Conservation (phyloP, 2,888 invertebrate species). For the Thera britannica region DNA sequence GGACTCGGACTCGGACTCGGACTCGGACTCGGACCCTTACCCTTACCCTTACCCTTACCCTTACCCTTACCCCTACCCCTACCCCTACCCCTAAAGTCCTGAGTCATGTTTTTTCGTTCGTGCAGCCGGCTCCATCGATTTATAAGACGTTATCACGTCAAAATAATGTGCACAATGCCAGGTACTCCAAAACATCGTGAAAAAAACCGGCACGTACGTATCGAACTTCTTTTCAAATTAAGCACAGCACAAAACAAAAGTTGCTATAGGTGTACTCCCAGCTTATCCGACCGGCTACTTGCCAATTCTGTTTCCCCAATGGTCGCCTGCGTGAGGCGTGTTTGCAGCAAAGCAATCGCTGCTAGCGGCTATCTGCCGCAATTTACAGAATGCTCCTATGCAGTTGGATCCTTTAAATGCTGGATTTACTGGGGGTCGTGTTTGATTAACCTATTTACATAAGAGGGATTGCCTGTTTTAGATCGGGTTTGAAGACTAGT, state of each 20-base stretch:
- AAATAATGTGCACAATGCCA: too few species aligned
- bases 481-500: not conserved
- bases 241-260: not conserved
- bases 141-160: too few species aligned
- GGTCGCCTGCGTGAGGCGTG: conserved; percentile 34
- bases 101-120: too few species aligned
- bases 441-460: conserved; percentile 10
- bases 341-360: conserved; percentile 34
- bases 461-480: not conserved
- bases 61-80: too few species aligned
- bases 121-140: too few species aligned
- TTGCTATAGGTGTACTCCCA: conserved; percentile 1
- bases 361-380: conserved; percentile 7
- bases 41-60: too few species aligned
- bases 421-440: conserved; percentile 5
- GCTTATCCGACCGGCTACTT: conserved; percentile 28
- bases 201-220: too few species aligned
- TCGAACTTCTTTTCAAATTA: too few species aligned
- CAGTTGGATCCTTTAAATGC: conserved; percentile 14
- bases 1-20: too few species aligned
- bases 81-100: too few species aligned
- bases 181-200: too few species aligned
- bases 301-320: conserved; percentile 39
- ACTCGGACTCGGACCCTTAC: too few species aligned
- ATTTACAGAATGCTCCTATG: conserved; percentile 8